A percentile compares a stretch with the other conserved stretches of the same genome.
Evolutionary conservation across 64 coral and sea anemone genomes (phyloP).

Genomic region (Catalaphyllia jardinei): DNA sequence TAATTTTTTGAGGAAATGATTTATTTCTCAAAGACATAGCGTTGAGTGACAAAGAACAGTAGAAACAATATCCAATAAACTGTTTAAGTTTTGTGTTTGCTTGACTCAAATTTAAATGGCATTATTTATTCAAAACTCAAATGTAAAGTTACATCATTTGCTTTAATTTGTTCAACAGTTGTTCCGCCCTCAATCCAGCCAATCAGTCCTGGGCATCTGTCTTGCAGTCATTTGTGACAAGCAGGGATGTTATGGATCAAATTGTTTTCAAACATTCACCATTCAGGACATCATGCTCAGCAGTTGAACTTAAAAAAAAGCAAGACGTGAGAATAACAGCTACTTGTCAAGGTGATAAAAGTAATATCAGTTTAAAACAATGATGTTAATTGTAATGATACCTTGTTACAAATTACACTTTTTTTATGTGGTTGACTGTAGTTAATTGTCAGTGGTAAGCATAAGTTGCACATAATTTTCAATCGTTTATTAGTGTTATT

Average conservation of each 20-base stretch:
- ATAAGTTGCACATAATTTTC: too few relatives aligned
- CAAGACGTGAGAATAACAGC: neutral
- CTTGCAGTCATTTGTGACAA: neutral
- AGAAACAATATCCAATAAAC: too few relatives aligned
- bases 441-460: too few relatives aligned
- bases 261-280: conserved; percentile 4
- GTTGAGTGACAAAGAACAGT: too few relatives aligned
- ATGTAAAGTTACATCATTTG: neutral
- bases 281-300: conserved; percentile 40
- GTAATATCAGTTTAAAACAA: neutral
- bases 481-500: neutral
- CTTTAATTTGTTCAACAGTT: neutral
- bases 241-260: conserved; percentile 4
- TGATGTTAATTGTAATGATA: neutral
- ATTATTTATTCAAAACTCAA: neutral
- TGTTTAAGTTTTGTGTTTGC: too few relatives aligned
- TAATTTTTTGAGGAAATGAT: too few relatives aligned
- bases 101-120: neutral
- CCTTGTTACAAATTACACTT: neutral
- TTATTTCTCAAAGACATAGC: too few relatives aligned
- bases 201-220: conserved; percentile 12
- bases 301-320: neutral
- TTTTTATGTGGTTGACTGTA: neutral
- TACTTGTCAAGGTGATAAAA: neutral
- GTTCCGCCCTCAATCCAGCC: conserved; percentile 6